These are phyloP conservation scores for Megathymus violae DNA, from an alignment of 1,140 invertebrate genomes.

Conservation along the genomic window DNA sequence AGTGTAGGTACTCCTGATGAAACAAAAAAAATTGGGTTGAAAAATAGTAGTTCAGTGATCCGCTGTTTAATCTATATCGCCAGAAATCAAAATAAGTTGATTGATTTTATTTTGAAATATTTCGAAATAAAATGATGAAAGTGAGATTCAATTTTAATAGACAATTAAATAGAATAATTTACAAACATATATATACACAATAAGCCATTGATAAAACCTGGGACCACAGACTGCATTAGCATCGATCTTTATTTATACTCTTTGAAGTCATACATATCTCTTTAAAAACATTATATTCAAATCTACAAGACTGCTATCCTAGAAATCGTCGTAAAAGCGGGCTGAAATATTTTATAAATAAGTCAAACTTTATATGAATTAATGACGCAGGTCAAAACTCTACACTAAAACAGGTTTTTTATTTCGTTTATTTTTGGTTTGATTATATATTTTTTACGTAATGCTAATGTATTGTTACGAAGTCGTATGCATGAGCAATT, in stretches of 20 bases:
- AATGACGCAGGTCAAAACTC: slow-evolving; percentile 5
- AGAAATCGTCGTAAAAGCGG: slow-evolving; percentile 1
- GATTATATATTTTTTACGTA: slow-evolving; percentile 2
- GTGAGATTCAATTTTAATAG: neutral
- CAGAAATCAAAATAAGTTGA: too few relatives aligned
- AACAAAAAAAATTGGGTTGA: too few relatives aligned
- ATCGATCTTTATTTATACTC: slow-evolving; percentile 14
- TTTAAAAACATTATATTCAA: slow-evolving; percentile 9
- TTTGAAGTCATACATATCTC: slow-evolving; percentile 21
- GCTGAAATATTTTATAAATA: neutral
- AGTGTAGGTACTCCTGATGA: too few relatives aligned
- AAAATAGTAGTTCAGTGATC: neutral
- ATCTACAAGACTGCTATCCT: slow-evolving; percentile 14
- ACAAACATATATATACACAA: neutral
- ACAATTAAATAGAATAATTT: neutral
- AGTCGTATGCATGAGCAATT: slow-evolving; percentile 5
- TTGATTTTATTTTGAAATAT: too few relatives aligned
- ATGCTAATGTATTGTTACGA: slow-evolving; percentile 7
- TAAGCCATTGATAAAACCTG: neutral
- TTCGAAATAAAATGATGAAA: neutral
- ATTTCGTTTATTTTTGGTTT: slow-evolving; percentile 15
- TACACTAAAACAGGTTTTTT: slow-evolving; percentile 20
- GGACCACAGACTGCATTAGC: slow-evolving; percentile 18
- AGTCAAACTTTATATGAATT: slow-evolving; percentile 13
- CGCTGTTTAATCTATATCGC: neutral